A percentile compares a stretch with the other conserved stretches of the same genome.
phyloP scores from a whole-genome alignment of 2,113 vertebrate species.

The Varanus komodoensis region DNA sequence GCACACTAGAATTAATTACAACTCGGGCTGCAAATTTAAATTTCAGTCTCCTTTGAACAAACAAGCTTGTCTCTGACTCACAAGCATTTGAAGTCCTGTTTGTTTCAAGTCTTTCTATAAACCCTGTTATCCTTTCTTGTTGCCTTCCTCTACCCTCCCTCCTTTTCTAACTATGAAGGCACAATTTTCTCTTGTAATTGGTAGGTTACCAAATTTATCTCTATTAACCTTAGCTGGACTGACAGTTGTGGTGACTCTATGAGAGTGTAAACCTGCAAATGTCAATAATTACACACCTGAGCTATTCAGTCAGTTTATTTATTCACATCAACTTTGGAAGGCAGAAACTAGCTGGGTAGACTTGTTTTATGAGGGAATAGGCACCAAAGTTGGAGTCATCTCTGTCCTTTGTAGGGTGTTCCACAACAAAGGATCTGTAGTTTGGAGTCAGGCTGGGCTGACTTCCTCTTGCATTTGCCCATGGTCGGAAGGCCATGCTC shows the following conservation, averaged over 20 bases:
- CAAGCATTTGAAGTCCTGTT: background rate
- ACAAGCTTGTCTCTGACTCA: background rate
- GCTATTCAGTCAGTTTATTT: background rate
- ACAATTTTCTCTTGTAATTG: background rate
- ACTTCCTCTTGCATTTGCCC: background rate
- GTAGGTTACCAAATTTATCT: background rate
- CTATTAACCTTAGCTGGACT: background rate
- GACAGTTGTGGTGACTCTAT: background rate
- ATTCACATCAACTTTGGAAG: background rate
- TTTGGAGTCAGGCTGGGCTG: background rate
- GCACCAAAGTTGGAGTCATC: background rate
- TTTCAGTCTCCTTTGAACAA: background rate
- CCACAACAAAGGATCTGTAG: background rate
- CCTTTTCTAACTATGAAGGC: too few species aligned
- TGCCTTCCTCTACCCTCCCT: background rate
- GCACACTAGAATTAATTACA: background rate
- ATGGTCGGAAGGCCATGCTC: background rate
- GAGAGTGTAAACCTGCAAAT: background rate
- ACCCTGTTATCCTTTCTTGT: background rate
- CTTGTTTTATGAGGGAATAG: background rate
- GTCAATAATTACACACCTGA: background rate
- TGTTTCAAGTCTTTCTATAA: background rate
- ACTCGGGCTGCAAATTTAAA: background rate
- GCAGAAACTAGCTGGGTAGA: background rate
- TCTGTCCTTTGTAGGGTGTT: background rate